A percentile compares a stretch with the other conserved stretches of the same genome.
Evolutionary conservation across 2,113 vertebrate species (phyloP).

Genomic region (Hydropotes inermis): DNA sequence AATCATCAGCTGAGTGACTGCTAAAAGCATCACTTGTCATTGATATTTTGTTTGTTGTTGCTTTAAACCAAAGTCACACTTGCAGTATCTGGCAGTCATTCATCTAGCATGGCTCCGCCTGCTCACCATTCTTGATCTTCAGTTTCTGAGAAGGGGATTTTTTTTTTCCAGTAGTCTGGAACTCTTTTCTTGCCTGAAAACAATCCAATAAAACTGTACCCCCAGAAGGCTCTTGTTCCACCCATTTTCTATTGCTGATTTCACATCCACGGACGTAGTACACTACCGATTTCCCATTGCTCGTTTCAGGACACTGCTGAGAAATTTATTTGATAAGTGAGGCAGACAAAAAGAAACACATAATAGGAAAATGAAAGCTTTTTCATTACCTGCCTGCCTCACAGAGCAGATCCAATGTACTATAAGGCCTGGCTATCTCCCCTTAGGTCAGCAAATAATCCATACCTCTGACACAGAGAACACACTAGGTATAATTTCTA

Average conservation of each 20-base stretch:
- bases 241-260: conserved; percentile 12
- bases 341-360: background rate
- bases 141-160: background rate
- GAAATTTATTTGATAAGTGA: conserved; percentile 32
- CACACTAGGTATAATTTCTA: background rate
- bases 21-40: background rate
- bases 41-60: background rate
- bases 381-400: background rate
- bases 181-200: conserved; percentile 16
- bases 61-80: background rate
- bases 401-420: background rate
- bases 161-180: conserved; percentile 30
- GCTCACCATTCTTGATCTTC: background rate
- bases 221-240: background rate
- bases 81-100: background rate
- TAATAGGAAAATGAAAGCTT: conserved; percentile 11
- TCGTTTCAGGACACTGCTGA: background rate
- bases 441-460: background rate
- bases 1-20: background rate
- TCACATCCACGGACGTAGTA: background rate
- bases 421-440: background rate
- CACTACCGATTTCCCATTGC: background rate
- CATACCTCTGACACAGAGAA: background rate
- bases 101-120: background rate
- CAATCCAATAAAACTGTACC: background rate